These are phyloP conservation scores for Leguminivora glycinivorella DNA, from an alignment of 1,140 invertebrate genomes.

Conservation along the genomic window DNA sequence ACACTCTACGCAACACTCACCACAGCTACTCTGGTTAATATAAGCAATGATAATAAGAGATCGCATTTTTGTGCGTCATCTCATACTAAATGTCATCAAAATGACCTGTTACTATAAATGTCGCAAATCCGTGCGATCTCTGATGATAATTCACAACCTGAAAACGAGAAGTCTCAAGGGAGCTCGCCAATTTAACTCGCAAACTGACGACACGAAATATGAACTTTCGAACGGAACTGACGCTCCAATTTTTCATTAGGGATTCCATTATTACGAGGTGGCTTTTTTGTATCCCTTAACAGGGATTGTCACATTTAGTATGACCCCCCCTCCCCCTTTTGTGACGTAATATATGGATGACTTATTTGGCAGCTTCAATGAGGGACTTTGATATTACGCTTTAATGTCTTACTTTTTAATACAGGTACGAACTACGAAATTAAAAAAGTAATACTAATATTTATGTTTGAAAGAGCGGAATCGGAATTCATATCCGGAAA, in stretches of 20 bases:
- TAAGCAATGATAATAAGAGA: too few species aligned
- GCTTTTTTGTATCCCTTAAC: too few species aligned
- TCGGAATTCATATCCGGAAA: neutral
- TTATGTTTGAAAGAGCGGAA: neutral
- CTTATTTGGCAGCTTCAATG: conserved; percentile 18
- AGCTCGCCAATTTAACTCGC: conserved; percentile 14
- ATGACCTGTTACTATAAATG: too few species aligned
- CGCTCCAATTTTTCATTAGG: conserved; percentile 12
- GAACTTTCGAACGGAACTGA: conserved; percentile 16
- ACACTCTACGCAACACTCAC: too few species aligned
- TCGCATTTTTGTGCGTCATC: too few species aligned
- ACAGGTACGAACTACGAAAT: neutral
- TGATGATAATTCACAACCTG: neutral
- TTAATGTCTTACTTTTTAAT: neutral
- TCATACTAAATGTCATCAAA: too few species aligned
- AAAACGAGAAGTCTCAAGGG: neutral
- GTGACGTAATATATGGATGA: too few species aligned
- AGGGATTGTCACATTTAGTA: too few species aligned
- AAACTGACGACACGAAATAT: conserved; percentile 12
- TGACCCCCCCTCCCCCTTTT: too few species aligned
- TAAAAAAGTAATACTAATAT: neutral
- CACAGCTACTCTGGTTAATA: too few species aligned
- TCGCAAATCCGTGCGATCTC: too few species aligned
- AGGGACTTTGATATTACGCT: neutral
- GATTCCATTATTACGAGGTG: too few species aligned